phyloP scores from a whole-genome alignment of 2,113 vertebrate genomes.

The Hippocampus abdominalis region DNA sequence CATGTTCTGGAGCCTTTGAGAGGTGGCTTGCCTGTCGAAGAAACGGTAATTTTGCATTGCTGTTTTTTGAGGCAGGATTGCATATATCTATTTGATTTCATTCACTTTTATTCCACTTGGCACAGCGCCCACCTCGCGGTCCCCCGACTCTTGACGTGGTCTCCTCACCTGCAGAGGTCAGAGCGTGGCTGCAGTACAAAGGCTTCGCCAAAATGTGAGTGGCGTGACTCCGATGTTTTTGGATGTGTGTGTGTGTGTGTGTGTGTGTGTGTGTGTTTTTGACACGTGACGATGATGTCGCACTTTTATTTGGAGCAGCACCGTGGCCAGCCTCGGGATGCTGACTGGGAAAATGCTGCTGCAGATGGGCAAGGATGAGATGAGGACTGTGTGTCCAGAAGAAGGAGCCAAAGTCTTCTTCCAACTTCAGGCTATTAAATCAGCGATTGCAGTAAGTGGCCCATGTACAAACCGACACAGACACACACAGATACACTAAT shows the following conservation, averaged over 20 bases:
- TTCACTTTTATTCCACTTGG: not conserved
- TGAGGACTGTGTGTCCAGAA: constrained; percentile 78
- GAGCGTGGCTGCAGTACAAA: constrained; percentile 80
- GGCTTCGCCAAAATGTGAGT: constrained; percentile 82
- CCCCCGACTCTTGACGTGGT: constrained; percentile 59
- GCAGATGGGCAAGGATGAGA: constrained; percentile 72
- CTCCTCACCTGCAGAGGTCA: constrained; percentile 78
- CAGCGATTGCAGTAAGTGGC: constrained; percentile 72
- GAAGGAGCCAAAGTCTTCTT: constrained; percentile 79
- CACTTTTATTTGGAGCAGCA: constrained; percentile 63
- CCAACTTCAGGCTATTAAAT: constrained; percentile 73
- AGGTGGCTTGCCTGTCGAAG: not conserved
- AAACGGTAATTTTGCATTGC: constrained; percentile 26
- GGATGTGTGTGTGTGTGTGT: constrained; percentile 1
- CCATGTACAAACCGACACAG: not conserved
- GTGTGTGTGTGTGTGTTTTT: not conserved
- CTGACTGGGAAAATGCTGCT: constrained; percentile 78
- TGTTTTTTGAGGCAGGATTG: not conserved
- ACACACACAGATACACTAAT: not conserved
- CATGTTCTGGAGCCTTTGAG: constrained; percentile 80
- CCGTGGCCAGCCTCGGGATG: constrained; percentile 75
- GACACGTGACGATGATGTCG: not conserved
- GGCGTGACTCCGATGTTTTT: not conserved
- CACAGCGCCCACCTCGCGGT: constrained; percentile 25
- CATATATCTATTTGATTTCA: not conserved